Evolutionary conservation across 2,113 vertebrate species (phyloP).

Genomic region (Gymnarchus niloticus): DNA sequence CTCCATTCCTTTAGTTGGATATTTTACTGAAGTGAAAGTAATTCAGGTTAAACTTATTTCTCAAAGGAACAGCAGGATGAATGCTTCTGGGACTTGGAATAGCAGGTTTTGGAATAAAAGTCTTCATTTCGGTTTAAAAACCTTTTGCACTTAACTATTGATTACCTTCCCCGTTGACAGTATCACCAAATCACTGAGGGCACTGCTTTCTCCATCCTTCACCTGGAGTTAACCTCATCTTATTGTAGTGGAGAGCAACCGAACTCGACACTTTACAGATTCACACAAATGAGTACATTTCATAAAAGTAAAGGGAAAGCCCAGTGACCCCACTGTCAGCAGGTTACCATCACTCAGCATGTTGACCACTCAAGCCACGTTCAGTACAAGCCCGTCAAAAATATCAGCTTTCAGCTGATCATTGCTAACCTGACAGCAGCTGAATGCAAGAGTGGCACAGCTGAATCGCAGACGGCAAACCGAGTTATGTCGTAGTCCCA

Average conservation of each 20-base stretch:
- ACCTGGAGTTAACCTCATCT: background rate
- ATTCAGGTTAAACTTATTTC: background rate
- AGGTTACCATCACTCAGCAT: background rate
- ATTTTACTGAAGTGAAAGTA: conserved; percentile 1
- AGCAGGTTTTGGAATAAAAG: background rate
- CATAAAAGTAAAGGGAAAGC: background rate
- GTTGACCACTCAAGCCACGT: background rate
- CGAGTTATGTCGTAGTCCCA: too few species aligned
- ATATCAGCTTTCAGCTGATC: background rate
- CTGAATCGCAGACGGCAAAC: background rate
- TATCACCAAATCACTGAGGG: background rate
- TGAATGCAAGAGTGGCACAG: background rate
- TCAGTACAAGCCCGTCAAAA: background rate
- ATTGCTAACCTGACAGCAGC: background rate
- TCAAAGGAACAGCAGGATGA: background rate
- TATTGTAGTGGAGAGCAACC: background rate
- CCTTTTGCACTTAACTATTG: background rate
- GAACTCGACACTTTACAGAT: background rate
- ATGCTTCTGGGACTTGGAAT: background rate
- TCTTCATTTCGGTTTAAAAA: too few species aligned
- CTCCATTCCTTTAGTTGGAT: background rate
- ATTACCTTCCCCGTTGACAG: background rate
- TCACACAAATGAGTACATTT: background rate
- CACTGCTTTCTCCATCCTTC: background rate
- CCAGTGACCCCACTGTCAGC: background rate